phyloP scores from a whole-genome alignment of 2,797 vertebrate species.

The Artibeus lituratus region DNA sequence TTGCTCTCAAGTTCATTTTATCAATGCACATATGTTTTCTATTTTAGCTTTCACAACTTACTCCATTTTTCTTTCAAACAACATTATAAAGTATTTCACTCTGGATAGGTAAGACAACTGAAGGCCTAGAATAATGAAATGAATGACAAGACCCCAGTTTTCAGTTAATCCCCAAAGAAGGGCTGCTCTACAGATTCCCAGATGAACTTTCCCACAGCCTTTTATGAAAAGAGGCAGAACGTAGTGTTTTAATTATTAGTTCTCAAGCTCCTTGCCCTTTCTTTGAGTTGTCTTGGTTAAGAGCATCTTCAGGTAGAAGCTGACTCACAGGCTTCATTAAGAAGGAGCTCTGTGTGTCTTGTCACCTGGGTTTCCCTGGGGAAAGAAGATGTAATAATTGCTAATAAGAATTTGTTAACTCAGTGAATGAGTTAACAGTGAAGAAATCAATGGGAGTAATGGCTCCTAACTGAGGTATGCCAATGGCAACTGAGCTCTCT shows the following conservation, averaged over 20 bases:
- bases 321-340: background rate
- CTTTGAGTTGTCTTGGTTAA: background rate
- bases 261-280: background rate
- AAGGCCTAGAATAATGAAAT: background rate
- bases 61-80: background rate
- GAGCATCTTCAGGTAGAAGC: background rate
- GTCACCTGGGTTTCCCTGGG: background rate
- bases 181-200: background rate
- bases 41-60: background rate
- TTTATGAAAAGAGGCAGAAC: background rate
- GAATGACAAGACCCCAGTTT: background rate
- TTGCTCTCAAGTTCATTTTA: background rate
- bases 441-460: background rate
- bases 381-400: background rate
- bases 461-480: background rate
- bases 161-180: background rate
- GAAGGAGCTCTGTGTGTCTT: background rate
- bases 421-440: background rate
- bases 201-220: background rate
- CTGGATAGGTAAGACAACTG: background rate
- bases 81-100: background rate
- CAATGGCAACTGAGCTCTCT: background rate
- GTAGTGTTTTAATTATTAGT: background rate
- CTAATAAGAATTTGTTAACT: background rate
- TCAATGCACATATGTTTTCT: background rate